phyloP scores from a whole-genome alignment of 2,888 invertebrate species.

The Gnatocerus cornutus region DNA sequence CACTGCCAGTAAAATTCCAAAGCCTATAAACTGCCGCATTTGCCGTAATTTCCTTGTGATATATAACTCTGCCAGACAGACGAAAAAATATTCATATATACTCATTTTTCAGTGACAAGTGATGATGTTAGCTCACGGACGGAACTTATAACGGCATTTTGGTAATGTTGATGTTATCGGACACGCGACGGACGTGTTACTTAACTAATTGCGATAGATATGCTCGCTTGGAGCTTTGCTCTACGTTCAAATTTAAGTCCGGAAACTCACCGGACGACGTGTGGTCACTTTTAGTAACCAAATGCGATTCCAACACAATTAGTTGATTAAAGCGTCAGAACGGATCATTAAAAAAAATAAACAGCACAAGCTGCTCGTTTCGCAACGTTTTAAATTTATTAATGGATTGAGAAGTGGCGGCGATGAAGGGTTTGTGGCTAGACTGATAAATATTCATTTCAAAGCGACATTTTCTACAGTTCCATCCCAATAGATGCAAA shows the following conservation, averaged over 20 bases:
- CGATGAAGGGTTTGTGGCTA: slow-evolving; percentile 5
- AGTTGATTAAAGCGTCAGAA: slow-evolving; percentile 53
- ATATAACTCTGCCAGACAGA: slow-evolving; percentile 28
- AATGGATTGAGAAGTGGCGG: slow-evolving; percentile 18
- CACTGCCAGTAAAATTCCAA: slow-evolving; percentile 47
- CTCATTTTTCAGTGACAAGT: slow-evolving; percentile 14
- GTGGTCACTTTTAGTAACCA: slow-evolving; percentile 16
- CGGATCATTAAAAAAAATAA: slow-evolving; percentile 33
- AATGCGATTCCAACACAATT: slow-evolving; percentile 52
- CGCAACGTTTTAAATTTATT: slow-evolving; percentile 35
- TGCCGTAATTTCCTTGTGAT: slow-evolving; percentile 35
- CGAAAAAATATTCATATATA: slow-evolving; percentile 14
- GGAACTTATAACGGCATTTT: slow-evolving; percentile 12
- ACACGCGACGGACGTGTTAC: slow-evolving; percentile 41
- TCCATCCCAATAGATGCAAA: neutral
- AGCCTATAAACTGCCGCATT: slow-evolving; percentile 42
- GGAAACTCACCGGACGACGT: slow-evolving; percentile 14
- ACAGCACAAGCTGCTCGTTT: slow-evolving; percentile 7
- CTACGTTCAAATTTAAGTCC: slow-evolving; percentile 8
- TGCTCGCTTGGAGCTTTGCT: slow-evolving; percentile 5
- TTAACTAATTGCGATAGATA: slow-evolving; percentile 44
- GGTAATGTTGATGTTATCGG: slow-evolving; percentile 39
- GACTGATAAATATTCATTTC: slow-evolving; percentile 1
- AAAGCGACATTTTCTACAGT: neutral
- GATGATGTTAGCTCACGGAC: slow-evolving; percentile 17